These are phyloP conservation scores for Xenopus petersii DNA, from an alignment of 2,797 vertebrate genomes.

Conservation along the genomic window DNA sequence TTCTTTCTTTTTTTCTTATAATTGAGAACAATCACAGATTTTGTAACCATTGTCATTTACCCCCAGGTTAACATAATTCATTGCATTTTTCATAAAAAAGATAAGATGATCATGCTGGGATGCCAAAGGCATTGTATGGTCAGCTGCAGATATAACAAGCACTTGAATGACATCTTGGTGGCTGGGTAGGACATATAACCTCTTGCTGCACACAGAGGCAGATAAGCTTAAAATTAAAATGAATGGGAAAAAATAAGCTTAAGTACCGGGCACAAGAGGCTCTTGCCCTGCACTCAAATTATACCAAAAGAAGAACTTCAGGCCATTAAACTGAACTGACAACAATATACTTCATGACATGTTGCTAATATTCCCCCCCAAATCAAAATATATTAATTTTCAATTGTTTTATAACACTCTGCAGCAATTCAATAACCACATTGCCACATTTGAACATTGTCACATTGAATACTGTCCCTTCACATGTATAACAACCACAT, in stretches of 20 bases:
- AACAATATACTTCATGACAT: neutral
- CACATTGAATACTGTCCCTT: too few species aligned
- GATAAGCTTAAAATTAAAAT: constrained; percentile 34
- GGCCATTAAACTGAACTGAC: neutral
- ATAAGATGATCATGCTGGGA: constrained; percentile 14
- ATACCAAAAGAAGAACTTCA: neutral
- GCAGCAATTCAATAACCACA: too few species aligned
- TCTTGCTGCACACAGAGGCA: constrained; percentile 22
- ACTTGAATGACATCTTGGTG: constrained; percentile 30
- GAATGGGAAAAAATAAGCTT: neutral
- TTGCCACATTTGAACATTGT: too few species aligned
- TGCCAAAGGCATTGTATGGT: constrained; percentile 17
- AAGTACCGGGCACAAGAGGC: neutral
- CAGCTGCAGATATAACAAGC: constrained; percentile 18
- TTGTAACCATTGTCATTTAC: constrained; percentile 25
- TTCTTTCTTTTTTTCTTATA: neutral
- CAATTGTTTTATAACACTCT: too few species aligned
- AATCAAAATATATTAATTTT: too few species aligned
- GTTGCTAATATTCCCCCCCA: neutral
- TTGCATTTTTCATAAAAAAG: constrained; percentile 28
- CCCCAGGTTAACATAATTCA: constrained; percentile 31
- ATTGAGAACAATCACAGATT: constrained; percentile 19
- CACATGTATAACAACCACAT: too few species aligned
- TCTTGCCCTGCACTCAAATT: neutral
- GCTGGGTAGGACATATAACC: constrained; percentile 18